phyloP scores from a whole-genome alignment of 2,888 invertebrate genomes.

The Eucriotettix oculatus region DNA sequence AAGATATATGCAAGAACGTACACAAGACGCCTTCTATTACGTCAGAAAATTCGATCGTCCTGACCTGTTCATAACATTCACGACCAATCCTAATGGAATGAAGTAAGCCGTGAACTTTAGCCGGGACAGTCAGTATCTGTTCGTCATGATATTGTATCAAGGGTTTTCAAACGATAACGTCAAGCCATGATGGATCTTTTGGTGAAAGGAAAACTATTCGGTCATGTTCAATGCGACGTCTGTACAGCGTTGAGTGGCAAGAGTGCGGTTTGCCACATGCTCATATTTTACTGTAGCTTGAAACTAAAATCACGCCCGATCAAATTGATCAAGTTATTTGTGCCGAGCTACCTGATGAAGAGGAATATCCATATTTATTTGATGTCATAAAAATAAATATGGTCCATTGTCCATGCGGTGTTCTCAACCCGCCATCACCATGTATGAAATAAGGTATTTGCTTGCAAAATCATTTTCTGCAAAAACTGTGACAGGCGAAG shows the following conservation, averaged over 20 bases:
- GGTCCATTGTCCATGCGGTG: constrained; percentile 23
- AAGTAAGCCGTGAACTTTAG: constrained; percentile 17
- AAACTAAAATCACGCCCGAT: constrained; percentile 14
- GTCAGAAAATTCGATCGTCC: constrained; percentile 21
- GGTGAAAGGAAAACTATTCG: constrained; percentile 15
- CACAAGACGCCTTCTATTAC: constrained; percentile 22
- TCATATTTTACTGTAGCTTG: constrained; percentile 17
- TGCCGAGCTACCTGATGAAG: constrained; percentile 21
- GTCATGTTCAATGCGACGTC: constrained; percentile 11
- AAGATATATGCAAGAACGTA: constrained; percentile 22
- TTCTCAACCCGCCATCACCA: constrained; percentile 18
- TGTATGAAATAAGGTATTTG: constrained; percentile 21
- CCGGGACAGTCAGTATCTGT: background rate
- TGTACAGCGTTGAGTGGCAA: constrained; percentile 19
- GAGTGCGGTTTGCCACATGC: constrained; percentile 19
- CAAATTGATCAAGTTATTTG: constrained; percentile 19
- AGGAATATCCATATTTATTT: constrained; percentile 17
- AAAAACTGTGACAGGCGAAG: background rate
- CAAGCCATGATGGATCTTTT: constrained; percentile 12
- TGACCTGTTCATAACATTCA: constrained; percentile 23
- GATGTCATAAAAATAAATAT: constrained; percentile 3
- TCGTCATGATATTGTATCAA: background rate
- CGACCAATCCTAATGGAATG: constrained; percentile 20
- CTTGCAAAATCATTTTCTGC: background rate
- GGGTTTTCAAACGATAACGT: background rate